These are phyloP conservation scores for Lophotis ruficrista DNA, from an alignment of 2,113 vertebrate species.

Conservation along the genomic window DNA sequence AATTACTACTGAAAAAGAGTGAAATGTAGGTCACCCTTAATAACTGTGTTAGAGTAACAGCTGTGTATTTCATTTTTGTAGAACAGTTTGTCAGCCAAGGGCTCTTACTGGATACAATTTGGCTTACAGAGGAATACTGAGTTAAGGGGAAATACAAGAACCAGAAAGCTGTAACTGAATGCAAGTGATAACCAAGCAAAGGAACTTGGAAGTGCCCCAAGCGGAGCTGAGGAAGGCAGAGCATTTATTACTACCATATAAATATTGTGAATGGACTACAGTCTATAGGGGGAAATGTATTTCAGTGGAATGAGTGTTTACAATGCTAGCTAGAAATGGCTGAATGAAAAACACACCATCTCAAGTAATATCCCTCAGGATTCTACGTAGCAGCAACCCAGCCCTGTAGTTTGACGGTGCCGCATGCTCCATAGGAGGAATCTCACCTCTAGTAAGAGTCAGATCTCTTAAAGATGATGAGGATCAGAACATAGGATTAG, in stretches of 20 bases:
- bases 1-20: slow-evolving; percentile 15
- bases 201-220: not conserved
- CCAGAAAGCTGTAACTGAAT: not conserved
- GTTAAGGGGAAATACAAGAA: not conserved
- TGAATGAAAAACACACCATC: not conserved
- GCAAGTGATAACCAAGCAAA: not conserved
- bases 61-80: not conserved
- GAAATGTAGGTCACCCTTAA: slow-evolving; percentile 40
- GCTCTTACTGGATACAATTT: not conserved
- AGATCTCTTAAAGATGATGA: not conserved
- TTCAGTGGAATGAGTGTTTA: not conserved
- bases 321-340: not conserved
- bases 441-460: not conserved
- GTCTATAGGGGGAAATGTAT: not conserved
- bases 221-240: not conserved
- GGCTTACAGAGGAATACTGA: not conserved
- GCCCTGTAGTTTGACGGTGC: not conserved
- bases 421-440: not conserved
- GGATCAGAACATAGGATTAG: not conserved
- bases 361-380: not conserved
- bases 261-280: not conserved
- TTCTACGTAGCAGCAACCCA: not conserved
- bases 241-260: not conserved
- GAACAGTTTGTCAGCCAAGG: not conserved
- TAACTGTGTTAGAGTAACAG: not conserved